Percentiles rank a stretch among this genome's conserved stretches.
Evolutionary conservation across 35 echinoderm and acorn worm species (phyloP).

Genomic region (Hemicentrotus pulcherrimus): DNA sequence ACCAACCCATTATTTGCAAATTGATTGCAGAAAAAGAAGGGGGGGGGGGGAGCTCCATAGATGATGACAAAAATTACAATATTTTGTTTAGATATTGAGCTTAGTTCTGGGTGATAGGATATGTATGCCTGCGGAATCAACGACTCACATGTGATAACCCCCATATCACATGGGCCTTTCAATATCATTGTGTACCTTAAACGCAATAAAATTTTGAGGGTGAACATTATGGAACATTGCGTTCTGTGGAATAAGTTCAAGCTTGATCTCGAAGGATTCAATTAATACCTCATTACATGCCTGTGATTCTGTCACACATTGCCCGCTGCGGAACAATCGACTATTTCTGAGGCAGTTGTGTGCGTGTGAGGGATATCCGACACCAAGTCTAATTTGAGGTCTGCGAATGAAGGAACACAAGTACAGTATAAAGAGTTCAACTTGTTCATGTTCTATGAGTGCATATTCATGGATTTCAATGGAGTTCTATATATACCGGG

Average conservation of each 20-base stretch:
- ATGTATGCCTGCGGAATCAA: background rate
- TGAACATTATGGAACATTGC: background rate
- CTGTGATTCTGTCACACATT: background rate
- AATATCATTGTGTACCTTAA: background rate
- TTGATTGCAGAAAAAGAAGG: background rate
- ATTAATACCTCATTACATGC: conserved; percentile 11
- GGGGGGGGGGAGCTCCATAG: background rate
- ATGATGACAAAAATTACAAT: background rate
- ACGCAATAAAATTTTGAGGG: background rate
- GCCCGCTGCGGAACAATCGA: background rate
- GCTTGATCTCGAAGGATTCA: background rate
- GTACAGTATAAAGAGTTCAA: background rate
- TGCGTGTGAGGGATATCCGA: background rate
- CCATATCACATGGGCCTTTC: background rate
- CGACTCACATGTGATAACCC: background rate
- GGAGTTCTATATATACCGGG: background rate
- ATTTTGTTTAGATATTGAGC: background rate
- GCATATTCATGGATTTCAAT: background rate
- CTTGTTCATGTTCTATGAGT: background rate
- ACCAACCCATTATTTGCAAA: background rate
- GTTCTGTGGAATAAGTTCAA: background rate
- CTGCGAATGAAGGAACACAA: background rate
- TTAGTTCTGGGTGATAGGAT: background rate
- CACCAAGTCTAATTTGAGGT: background rate
- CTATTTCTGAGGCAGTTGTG: background rate